Evolutionary conservation across 37 sponge, comb jelly and placozoan genomes (phyloP).

Genomic region (Cladorhizidae sp.): DNA sequence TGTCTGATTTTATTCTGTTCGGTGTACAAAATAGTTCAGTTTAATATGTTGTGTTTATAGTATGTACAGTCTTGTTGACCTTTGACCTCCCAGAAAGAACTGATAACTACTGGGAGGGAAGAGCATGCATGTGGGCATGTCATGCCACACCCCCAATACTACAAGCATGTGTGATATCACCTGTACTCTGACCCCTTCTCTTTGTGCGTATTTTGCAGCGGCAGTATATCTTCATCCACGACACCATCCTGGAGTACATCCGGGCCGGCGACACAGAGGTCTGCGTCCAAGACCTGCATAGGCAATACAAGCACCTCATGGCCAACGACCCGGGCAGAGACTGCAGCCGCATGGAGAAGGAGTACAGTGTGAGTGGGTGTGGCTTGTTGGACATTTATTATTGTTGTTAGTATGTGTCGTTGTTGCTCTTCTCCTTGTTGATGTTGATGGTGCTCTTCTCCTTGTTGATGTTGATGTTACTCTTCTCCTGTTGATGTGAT

Average conservation of each 20-base stretch:
- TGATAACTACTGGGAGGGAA: too few relatives aligned
- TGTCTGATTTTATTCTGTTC: too few relatives aligned
- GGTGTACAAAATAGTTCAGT: too few relatives aligned
- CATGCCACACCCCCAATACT: too few relatives aligned
- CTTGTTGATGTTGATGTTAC: not conserved
- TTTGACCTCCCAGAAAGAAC: too few relatives aligned
- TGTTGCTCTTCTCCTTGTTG: not conserved
- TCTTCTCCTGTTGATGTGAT: not conserved
- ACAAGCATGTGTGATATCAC: too few relatives aligned
- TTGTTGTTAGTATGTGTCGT: not conserved
- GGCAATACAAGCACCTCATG: constrained; percentile 19
- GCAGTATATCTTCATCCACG: constrained; percentile 87
- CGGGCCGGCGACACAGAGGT: constrained; percentile 58
- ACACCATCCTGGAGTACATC: constrained; percentile 61
- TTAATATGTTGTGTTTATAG: too few relatives aligned
- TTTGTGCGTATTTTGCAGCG: too few relatives aligned
- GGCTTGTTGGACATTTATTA: not conserved
- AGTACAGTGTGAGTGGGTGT: constrained; percentile 22
- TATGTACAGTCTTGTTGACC: too few relatives aligned
- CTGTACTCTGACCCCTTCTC: too few relatives aligned
- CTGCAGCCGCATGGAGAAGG: constrained; percentile 15
- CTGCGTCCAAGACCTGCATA: constrained; percentile 26
- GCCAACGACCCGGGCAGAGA: constrained; percentile 13
- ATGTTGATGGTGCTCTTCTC: not conserved
- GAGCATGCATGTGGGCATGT: too few relatives aligned